Evolutionary conservation across 1,140 invertebrate genomes (phyloP).

Genomic region (Orussus abietinus): DNA sequence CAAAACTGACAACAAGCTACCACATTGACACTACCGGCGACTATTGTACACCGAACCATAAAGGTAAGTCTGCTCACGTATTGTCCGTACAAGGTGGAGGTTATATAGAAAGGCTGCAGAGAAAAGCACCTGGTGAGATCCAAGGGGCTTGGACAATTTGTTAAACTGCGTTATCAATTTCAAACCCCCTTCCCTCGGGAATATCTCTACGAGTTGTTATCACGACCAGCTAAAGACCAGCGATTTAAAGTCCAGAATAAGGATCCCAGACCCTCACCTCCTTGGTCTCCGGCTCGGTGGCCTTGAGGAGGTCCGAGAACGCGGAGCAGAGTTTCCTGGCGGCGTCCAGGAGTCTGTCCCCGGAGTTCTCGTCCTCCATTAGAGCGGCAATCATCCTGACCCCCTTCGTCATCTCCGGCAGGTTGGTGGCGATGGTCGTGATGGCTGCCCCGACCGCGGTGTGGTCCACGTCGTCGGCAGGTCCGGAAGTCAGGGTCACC

Average conservation of each 20-base stretch:
- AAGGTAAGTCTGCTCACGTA: constrained; percentile 51
- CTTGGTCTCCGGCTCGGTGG: constrained; percentile 89
- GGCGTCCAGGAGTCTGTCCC: constrained; percentile 86
- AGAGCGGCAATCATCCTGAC: constrained; percentile 93
- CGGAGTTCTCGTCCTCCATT: constrained; percentile 79
- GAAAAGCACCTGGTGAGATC: no score
- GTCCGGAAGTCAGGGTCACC: constrained; percentile 87
- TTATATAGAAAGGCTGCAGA: constrained; percentile 41
- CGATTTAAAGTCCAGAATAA: background rate
- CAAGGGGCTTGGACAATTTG: no score
- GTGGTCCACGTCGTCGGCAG: constrained; percentile 82
- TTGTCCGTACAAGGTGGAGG: constrained; percentile 41
- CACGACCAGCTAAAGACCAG: background rate
- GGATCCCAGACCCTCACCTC: no score
- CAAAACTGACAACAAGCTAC: no score
- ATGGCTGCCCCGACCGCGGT: constrained; percentile 96
- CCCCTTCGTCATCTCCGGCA: constrained; percentile 94
- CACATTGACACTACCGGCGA: no score
- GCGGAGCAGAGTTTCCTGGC: constrained; percentile 87
- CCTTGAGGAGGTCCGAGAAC: constrained; percentile 91
- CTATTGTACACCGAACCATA: no score
- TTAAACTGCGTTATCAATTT: no score
- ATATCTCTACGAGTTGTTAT: constrained; percentile 1
- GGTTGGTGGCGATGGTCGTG: constrained; percentile 91
- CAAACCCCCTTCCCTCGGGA: no score